Evolutionary conservation across 2,113 vertebrate species (phyloP), one percentile per base, ranked within the genome.

Genomic region (Zosterops japonicus): DNA sequence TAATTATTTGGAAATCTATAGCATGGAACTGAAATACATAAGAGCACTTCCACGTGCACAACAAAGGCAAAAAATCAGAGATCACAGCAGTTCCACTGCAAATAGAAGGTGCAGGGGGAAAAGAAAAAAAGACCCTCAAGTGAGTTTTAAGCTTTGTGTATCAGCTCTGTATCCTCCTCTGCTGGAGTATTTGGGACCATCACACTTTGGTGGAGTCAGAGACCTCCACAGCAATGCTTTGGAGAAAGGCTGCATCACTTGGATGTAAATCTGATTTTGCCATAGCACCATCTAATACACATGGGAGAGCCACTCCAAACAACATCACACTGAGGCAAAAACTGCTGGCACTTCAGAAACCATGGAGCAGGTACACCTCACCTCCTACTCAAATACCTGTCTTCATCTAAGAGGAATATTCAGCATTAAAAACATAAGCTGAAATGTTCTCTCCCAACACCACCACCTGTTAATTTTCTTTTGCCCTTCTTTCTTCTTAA

Each of bases 391-490:
- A 74, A 76, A 59, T 18, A 39, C 59, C 29, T 60, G 12, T 6
- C 65, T n/a, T 57, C 50, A 71, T 74, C 11, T 4, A 76, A 79
- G 46, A 69, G 46, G 57, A 87, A 83, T 33, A 83, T 57, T 87
- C 79, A 74, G 74, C 75, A 80, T 31, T 77, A 90, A 80, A 82
- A 94, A 44, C 79, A 35, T 24, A 57, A 94, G 64, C 55, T 12
- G 12, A 69, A 90, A 44, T 11, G 24, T 70, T 56, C 85, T 83
- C 83, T 89, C 82, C 46, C 55, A 80, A 42, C 71, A 86, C 13
- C 47, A 74, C 44, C 87, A 94, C 87, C 82, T 92, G 84, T 65
- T 77, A 35, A 33, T 12, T 95, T 90, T 41, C 53, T 79, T 89
- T 70, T 70, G 18, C 52, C 74, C 67, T 29, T 77, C 39, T 55